A percentile compares a stretch with the other conserved stretches of the same genome.
Evolutionary conservation across 1,140 invertebrate genomes (phyloP).

Genomic region (Forficula auricularia): DNA sequence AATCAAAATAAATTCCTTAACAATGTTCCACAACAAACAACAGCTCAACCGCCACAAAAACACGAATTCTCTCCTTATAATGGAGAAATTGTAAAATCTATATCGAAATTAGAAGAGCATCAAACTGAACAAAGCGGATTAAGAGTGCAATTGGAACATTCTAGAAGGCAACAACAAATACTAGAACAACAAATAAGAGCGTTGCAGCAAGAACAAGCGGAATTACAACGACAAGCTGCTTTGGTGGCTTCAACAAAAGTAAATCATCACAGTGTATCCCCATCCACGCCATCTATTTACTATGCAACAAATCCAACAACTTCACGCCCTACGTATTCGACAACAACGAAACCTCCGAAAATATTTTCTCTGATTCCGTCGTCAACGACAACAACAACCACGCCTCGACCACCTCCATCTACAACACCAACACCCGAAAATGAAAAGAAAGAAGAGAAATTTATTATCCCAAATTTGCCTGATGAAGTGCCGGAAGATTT

Average conservation of each 20-base stretch:
- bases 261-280: slow-evolving; percentile 27
- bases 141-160: slow-evolving; percentile 6
- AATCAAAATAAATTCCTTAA: slow-evolving; percentile 6
- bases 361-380: slow-evolving; percentile 19
- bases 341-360: slow-evolving; percentile 17
- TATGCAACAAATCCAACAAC: neutral
- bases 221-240: slow-evolving; percentile 6
- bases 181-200: slow-evolving; percentile 2
- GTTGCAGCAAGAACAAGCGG: slow-evolving; percentile 1
- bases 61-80: neutral
- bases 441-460: slow-evolving; percentile 26
- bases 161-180: slow-evolving; percentile 1
- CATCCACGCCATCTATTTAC: slow-evolving; percentile 20
- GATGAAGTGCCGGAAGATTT: slow-evolving; percentile 75
- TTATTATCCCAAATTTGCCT: slow-evolving; percentile 42
- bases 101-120: slow-evolving; percentile 13
- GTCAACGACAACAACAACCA: neutral
- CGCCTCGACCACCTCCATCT: slow-evolving; percentile 5
- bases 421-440: slow-evolving; percentile 1
- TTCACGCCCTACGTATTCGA: slow-evolving; percentile 15
- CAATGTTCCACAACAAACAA: slow-evolving; percentile 3
- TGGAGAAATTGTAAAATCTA: slow-evolving; percentile 14
- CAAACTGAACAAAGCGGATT: slow-evolving; percentile 8
- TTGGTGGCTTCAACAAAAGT: slow-evolving; percentile 21
- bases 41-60: slow-evolving; percentile 1